These are phyloP conservation scores for Buathra laborator DNA, from an alignment of 2,888 invertebrate genomes.

Conservation along the genomic window DNA sequence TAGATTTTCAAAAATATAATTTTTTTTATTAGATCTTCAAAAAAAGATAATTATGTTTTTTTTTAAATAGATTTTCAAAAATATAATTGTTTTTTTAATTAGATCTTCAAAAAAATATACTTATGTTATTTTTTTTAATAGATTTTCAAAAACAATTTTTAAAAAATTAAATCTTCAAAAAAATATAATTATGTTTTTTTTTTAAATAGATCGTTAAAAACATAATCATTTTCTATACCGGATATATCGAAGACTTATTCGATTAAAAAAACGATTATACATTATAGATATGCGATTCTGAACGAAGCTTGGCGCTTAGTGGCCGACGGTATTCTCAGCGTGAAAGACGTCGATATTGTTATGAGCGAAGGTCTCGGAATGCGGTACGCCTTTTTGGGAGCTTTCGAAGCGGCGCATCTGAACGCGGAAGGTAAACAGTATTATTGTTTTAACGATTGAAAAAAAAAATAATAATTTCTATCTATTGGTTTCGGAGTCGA, in stretches of 20 bases:
- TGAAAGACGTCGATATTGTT: conserved; percentile 96
- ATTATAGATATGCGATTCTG: conserved; percentile 93
- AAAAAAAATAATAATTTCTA: not conserved
- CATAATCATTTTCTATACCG: conserved; percentile 25
- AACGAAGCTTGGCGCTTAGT: conserved; percentile 97
- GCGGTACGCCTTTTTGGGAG: conserved; percentile 98
- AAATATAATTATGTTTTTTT: not conserved
- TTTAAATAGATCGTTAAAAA: not conserved
- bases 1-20: not conserved
- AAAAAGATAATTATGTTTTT: not conserved
- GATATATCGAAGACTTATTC: no score
- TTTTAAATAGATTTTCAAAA: not conserved
- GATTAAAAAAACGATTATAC: conserved; percentile 28
- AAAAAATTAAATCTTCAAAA: not conserved
- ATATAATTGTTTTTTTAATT: not conserved
- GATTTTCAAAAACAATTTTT: not conserved
- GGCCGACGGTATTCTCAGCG: conserved; percentile 93
- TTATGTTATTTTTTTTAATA: not conserved
- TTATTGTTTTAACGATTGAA: not conserved
- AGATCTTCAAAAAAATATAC: not conserved
- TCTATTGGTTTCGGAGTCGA: not conserved
- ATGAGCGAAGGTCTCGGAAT: conserved; percentile 98
- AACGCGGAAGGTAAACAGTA: conserved; percentile 93
- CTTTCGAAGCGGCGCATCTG: conserved; percentile 96
- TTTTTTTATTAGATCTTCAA: not conserved